phyloP scores from a whole-genome alignment of 2,797 vertebrate genomes.

The Diglossa cyanea region DNA sequence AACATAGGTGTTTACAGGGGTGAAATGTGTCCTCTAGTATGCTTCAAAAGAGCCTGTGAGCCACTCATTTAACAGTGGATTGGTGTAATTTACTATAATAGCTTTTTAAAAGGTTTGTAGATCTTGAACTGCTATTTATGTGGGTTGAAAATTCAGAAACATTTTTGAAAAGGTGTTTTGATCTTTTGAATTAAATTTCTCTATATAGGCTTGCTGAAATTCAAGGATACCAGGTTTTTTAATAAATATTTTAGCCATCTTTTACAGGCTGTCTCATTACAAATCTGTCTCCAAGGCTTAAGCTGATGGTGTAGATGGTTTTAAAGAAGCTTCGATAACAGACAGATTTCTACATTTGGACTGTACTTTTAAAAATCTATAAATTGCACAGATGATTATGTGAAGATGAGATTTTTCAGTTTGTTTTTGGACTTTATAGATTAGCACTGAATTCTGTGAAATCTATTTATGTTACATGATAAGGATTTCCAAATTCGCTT shows the following conservation, averaged over 20 bases:
- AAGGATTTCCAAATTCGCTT: neutral
- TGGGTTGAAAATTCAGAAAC: conserved; percentile 28
- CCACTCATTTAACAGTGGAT: neutral
- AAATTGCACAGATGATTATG: neutral
- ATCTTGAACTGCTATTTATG: conserved; percentile 26
- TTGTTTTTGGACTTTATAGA: neutral
- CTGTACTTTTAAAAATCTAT: neutral
- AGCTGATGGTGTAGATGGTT: neutral
- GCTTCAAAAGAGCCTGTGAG: neutral
- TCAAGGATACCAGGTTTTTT: neutral
- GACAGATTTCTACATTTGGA: neutral
- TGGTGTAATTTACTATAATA: conserved; percentile 41
- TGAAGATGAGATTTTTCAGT: neutral
- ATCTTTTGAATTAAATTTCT: conserved; percentile 27
- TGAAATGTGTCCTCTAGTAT: neutral
- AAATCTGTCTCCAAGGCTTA: conserved; percentile 8
- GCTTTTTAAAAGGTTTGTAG: conserved; percentile 19
- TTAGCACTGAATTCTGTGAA: neutral
- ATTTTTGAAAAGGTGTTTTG: conserved; percentile 9
- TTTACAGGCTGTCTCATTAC: neutral
- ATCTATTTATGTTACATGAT: neutral
- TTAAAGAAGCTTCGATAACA: neutral
- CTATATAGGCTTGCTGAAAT: neutral
- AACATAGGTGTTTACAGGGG: neutral
- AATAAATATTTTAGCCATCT: neutral